Evolutionary conservation across 1,140 invertebrate species (phyloP).

Genomic region (Cydia splendana): DNA sequence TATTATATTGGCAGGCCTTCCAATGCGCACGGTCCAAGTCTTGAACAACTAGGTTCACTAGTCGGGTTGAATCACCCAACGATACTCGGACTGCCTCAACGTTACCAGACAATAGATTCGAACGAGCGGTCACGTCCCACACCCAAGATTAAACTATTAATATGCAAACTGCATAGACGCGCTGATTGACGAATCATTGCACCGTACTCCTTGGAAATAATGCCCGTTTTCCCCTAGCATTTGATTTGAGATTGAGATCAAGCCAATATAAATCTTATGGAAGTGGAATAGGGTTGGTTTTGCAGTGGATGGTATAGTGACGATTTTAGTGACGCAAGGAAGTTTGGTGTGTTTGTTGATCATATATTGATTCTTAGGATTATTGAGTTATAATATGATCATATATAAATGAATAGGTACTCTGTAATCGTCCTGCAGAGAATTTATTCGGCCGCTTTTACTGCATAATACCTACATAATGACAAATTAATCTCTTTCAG

Average conservation of each 20-base stretch:
- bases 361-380: neutral
- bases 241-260: neutral
- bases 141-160: constrained; percentile 32
- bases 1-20: no score
- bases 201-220: constrained; percentile 1
- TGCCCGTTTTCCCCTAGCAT: neutral
- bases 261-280: neutral
- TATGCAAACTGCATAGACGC: constrained; percentile 27
- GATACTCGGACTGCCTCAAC: neutral
- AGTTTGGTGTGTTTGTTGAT: constrained; percentile 3
- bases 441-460: neutral
- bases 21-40: no score
- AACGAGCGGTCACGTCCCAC: constrained; percentile 29
- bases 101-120: constrained; percentile 7
- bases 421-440: neutral
- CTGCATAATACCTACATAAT: no score
- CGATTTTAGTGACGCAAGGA: neutral
- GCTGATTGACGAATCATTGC: neutral
- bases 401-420: neutral
- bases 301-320: neutral
- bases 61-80: neutral
- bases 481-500: no score
- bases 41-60: no score
- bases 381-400: neutral
- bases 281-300: neutral